Base-by-base conservation (phyloP, 2,113 vertebrate genomes). In the Geococcyx californianus region DNA sequence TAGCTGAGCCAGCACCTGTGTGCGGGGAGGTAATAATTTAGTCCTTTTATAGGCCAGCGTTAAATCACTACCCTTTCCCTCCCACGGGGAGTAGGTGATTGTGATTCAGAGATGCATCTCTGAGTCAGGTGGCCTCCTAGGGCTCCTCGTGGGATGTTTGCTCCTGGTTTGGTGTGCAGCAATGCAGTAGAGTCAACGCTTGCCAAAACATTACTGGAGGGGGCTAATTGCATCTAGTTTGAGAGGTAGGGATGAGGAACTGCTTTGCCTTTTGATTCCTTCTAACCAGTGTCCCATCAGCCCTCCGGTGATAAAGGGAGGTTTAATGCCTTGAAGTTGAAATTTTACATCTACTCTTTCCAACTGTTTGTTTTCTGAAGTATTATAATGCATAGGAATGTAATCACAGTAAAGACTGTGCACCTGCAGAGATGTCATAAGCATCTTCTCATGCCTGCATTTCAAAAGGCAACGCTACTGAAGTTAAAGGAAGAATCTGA, bases 71-170 rank as follows among this genome's bases (percentile, higher is more conserved):
- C 19, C 62, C 80, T 81, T 80, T 90, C 44, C 93, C 92, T 96
- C 95, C 95, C 86, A 92, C 88, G 0, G 80, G 69, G 84, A 95
- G 95, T 64, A 95, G 86, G 95, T 93, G 92, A 89, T 11, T 44
- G 64, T 96, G 95, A 97, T 94, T 95, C 94, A 96, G 89, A 91
- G 84, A 31, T 38, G 82, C 6, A 2, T 40, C 66, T 94, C 93
- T 95, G 95, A 97, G 96, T 96, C 94, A 96, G 68, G 82, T 90
- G 95, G 69, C 92, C 77, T 93, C 80, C 80, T 0, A 0, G 90
- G 73, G 85, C 89, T 90, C 76, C 1, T 44, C 5, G 77, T 95
- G 92, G 96, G 90, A 59, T 9, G 90, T 49, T 75, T 1, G 2
- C 66, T 64, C 83, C 66, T 4, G 3, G 60, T 79, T 86, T 33